Evolutionary conservation across 2,113 vertebrate genomes (phyloP).

Genomic region (Upupa epops): DNA sequence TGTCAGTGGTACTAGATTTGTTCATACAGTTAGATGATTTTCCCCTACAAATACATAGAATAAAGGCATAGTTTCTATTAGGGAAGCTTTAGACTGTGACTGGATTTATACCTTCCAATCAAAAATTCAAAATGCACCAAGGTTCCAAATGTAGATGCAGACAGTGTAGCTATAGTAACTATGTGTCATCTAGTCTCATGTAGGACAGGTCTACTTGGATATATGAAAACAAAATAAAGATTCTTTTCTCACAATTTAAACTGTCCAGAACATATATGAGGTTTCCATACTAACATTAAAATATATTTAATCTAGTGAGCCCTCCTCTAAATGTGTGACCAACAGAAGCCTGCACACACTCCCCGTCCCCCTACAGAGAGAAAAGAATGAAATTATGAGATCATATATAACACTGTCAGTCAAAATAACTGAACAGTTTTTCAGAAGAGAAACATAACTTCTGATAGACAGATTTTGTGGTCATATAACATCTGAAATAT

Average conservation of each 20-base stretch:
- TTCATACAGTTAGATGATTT: neutral
- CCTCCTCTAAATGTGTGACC: neutral
- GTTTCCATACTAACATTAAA: neutral
- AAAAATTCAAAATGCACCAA: neutral
- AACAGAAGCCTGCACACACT: neutral
- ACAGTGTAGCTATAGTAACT: accelerated
- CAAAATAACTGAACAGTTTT: neutral
- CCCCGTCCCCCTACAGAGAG: accelerated
- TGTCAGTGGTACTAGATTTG: neutral
- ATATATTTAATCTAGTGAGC: neutral
- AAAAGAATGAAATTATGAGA: accelerated
- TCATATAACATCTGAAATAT: neutral
- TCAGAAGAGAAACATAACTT: neutral
- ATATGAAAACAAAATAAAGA: neutral
- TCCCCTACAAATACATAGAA: neutral
- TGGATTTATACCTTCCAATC: neutral
- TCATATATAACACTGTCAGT: neutral
- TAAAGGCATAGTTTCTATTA: neutral
- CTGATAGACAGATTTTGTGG: neutral
- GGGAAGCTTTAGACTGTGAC: neutral
- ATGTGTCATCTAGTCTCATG: neutral
- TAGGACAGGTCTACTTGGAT: neutral
- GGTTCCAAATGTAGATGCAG: accelerated
- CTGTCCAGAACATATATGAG: neutral
- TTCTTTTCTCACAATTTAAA: neutral